Conservation (phyloP, 2,797 vertebrate species). For the Sciurus vulgaris region DNA sequence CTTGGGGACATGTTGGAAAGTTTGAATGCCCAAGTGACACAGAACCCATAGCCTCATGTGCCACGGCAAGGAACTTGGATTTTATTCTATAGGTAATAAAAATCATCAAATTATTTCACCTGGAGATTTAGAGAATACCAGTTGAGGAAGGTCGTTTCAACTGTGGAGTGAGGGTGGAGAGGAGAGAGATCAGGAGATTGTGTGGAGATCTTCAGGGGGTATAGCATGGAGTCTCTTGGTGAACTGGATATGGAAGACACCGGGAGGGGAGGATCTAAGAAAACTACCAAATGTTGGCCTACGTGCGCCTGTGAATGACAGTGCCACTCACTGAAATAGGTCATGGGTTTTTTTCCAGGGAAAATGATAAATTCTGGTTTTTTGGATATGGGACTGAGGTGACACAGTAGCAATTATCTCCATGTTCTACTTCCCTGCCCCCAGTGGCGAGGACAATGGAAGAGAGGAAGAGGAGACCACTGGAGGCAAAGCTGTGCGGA, state of each 20-base stretch:
- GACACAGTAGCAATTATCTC: background rate
- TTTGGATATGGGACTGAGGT: background rate
- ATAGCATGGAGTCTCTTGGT: background rate
- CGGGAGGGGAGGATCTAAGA: background rate
- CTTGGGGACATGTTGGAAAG: background rate
- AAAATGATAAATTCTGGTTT: background rate
- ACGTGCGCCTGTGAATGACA: fast-evolving
- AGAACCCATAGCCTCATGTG: background rate
- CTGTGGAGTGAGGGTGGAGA: background rate
- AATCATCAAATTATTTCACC: background rate
- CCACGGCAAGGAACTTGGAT: background rate
- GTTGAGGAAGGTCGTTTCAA: background rate
- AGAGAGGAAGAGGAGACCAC: background rate
- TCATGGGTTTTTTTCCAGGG: background rate
- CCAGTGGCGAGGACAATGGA: background rate
- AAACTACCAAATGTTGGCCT: background rate
- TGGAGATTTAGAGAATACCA: conserved; percentile 16
- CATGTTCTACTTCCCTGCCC: background rate
- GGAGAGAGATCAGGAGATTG: background rate
- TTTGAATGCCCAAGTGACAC: background rate
- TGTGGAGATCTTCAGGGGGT: background rate
- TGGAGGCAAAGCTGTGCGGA: background rate
- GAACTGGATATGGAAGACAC: background rate
- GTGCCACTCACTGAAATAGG: background rate
- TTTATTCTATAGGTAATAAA: background rate